phyloP scores from a whole-genome alignment of 2,888 invertebrate species.

The Ecliptopera silaceata region DNA sequence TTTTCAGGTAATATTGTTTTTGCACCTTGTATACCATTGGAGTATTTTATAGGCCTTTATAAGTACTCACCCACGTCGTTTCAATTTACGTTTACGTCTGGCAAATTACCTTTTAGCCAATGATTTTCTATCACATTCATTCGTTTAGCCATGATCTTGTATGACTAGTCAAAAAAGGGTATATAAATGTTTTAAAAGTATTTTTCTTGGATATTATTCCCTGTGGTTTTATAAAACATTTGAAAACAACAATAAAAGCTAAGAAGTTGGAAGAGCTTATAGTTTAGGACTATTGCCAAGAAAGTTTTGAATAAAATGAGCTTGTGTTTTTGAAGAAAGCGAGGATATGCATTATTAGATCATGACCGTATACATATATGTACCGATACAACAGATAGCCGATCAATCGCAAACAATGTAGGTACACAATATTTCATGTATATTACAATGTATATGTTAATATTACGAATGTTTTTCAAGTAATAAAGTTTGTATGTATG shows the following conservation, averaged over 20 bases:
- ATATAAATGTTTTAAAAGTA: background rate
- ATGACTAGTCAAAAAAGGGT: background rate
- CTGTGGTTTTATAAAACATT: constrained; percentile 7
- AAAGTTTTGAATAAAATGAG: constrained; percentile 16
- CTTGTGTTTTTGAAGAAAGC: constrained; percentile 7
- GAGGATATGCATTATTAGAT: background rate
- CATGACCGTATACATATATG: too few relatives aligned
- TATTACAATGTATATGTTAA: too few relatives aligned
- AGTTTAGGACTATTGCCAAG: constrained; percentile 21
- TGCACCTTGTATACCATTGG: background rate
- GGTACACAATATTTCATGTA: too few relatives aligned
- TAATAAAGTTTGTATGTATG: too few relatives aligned
- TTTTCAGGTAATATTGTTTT: too few relatives aligned
- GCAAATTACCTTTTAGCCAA: constrained; percentile 11
- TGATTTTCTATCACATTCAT: too few relatives aligned
- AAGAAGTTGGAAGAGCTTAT: constrained; percentile 14
- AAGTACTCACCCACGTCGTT: constrained; percentile 18
- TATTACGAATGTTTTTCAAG: too few relatives aligned
- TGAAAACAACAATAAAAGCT: constrained; percentile 7
- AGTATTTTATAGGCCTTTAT: constrained; percentile 16
- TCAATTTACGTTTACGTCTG: constrained; percentile 12
- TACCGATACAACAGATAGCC: too few relatives aligned
- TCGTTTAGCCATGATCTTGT: constrained; percentile 5
- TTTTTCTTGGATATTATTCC: constrained; percentile 1
- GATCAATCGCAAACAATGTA: too few relatives aligned